A percentile compares a stretch with the other conserved stretches of the same genome.
Conservation (phyloP, 2,113 vertebrate genomes). For the Campylomormyrus numenius region DNA sequence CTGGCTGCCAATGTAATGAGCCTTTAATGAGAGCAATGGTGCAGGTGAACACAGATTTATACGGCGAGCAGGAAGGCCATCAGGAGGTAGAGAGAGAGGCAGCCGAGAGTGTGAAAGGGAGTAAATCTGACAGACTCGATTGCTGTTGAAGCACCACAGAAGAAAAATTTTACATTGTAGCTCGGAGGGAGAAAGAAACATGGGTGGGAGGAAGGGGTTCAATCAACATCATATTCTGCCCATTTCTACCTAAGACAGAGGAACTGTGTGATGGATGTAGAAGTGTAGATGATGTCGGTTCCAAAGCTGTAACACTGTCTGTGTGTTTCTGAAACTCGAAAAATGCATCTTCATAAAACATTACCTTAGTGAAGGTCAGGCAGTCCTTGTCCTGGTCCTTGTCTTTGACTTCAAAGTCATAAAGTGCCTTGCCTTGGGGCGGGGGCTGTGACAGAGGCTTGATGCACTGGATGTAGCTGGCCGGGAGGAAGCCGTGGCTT, state of each 20-base stretch:
- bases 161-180: not conserved
- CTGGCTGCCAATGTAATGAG: conserved; percentile 22
- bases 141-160: not conserved
- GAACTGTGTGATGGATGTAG: not conserved
- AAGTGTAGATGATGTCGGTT: not conserved
- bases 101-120: not conserved
- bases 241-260: not conserved
- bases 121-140: not conserved
- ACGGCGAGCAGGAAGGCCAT: not conserved
- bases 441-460: conserved; percentile 81
- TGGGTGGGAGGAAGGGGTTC: not conserved
- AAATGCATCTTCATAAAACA: not conserved
- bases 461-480: conserved; percentile 90
- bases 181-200: not conserved
- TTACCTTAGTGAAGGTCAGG: conserved; percentile 93
- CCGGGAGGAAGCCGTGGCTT: conserved; percentile 84
- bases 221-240: not conserved
- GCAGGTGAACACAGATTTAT: conserved; percentile 6
- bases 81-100: not conserved
- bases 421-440: conserved; percentile 93
- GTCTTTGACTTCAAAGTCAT: conserved; percentile 97
- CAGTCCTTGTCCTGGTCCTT: conserved; percentile 97
- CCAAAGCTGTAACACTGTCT: not conserved
- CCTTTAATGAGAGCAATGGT: conserved; percentile 23
- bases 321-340: not conserved